phyloP scores from a whole-genome alignment of 1,140 invertebrate species.

The Drosophila mojavensis region DNA sequence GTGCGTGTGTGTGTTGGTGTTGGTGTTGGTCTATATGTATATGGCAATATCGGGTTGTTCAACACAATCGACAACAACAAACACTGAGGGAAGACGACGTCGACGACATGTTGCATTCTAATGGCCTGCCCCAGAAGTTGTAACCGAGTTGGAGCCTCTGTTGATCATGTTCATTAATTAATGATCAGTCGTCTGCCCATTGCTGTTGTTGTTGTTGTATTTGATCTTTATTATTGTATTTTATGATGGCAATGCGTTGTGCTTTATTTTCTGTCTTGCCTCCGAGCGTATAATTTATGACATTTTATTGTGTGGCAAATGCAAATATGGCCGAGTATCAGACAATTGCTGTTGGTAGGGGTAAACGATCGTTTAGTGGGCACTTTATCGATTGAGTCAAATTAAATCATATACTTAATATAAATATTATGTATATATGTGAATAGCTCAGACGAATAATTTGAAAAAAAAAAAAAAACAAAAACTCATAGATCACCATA shows the following conservation, averaged over 20 bases:
- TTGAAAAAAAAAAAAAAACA: neutral
- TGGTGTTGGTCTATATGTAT: constrained; percentile 1
- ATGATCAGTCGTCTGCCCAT: constrained; percentile 67
- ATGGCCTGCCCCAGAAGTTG: constrained; percentile 65
- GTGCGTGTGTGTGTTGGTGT: constrained; percentile 27
- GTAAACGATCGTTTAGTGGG: constrained; percentile 16
- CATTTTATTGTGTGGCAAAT: constrained; percentile 78
- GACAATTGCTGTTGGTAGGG: neutral
- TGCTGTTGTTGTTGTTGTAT: constrained; percentile 42
- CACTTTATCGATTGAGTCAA: neutral
- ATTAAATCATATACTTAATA: neutral
- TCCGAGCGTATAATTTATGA: constrained; percentile 73
- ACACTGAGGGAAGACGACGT: constrained; percentile 34
- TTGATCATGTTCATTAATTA: constrained; percentile 82
- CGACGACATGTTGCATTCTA: constrained; percentile 80
- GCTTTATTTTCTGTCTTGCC: constrained; percentile 41
- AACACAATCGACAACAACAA: constrained; percentile 49
- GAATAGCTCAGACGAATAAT: neutral
- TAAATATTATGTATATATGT: neutral
- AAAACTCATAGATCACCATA: constrained; percentile 61
- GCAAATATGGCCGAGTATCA: constrained; percentile 47
- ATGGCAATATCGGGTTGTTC: constrained; percentile 63
- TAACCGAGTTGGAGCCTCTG: constrained; percentile 33
- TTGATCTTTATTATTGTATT: constrained; percentile 72
- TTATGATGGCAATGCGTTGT: constrained; percentile 75